Evolutionary conservation across 2,113 vertebrate genomes (phyloP).

Genomic region (Salminus brasiliensis): DNA sequence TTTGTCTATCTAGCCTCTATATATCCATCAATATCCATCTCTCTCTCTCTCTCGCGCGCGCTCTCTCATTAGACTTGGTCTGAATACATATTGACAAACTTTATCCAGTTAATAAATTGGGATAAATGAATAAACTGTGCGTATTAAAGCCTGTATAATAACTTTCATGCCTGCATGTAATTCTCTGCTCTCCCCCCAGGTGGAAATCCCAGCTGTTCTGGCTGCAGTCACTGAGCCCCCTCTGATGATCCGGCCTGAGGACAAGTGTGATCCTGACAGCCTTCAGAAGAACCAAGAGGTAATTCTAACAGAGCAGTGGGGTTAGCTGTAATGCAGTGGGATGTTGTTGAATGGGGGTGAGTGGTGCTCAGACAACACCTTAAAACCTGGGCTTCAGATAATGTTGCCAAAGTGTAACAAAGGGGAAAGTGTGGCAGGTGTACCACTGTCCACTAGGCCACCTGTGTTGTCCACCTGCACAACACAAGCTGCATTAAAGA

Average conservation of each 20-base stretch:
- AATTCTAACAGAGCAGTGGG: slow-evolving; percentile 46
- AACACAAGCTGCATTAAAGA: no score
- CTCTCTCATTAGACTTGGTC: no score
- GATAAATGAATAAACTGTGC: no score
- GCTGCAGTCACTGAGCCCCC: slow-evolving; percentile 39
- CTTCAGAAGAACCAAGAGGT: slow-evolving; percentile 56
- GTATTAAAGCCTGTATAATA: background rate
- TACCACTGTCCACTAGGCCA: no score
- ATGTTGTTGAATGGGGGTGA: background rate
- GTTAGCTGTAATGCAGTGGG: background rate
- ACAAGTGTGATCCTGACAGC: slow-evolving; percentile 66
- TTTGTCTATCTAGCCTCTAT: background rate
- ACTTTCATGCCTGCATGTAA: background rate
- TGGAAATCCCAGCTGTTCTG: background rate
- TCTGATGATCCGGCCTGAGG: slow-evolving; percentile 49
- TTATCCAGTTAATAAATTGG: no score
- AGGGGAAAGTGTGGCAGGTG: no score
- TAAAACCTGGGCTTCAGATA: background rate
- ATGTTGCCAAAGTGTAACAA: background rate
- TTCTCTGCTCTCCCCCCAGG: slow-evolving; percentile 11
- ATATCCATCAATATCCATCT: background rate
- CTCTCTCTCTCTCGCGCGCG: background rate
- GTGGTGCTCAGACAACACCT: background rate
- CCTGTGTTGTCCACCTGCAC: no score
- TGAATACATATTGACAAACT: no score